Percentiles rank a stretch among this genome's conserved stretches.
These are phyloP conservation scores for Scaptomyza polygonia DNA, from an alignment of 2,888 invertebrate species.

Conservation along the genomic window DNA sequence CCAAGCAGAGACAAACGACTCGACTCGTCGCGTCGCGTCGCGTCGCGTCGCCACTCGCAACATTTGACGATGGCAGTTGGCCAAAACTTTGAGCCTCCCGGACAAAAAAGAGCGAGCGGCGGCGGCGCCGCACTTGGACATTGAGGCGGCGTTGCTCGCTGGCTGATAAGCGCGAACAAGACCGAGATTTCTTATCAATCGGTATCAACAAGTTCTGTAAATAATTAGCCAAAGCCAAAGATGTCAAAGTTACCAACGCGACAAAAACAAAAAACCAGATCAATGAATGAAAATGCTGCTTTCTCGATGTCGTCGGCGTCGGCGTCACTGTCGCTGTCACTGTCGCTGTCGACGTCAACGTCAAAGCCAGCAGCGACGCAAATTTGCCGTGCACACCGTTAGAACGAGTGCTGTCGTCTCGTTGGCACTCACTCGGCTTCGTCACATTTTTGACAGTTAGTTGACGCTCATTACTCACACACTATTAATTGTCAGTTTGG, in stretches of 20 bases:
- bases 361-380: slow-evolving; percentile 17
- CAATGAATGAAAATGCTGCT: slow-evolving; percentile 61
- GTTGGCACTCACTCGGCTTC: slow-evolving; percentile 25
- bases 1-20: slow-evolving; percentile 36
- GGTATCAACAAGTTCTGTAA: slow-evolving; percentile 52
- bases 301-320: too few relatives aligned
- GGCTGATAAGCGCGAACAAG: slow-evolving; percentile 49
- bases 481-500: slow-evolving; percentile 37
- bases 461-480: slow-evolving; percentile 54
- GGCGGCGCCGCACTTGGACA: slow-evolving; percentile 9
- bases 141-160: slow-evolving; percentile 9
- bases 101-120: neutral
- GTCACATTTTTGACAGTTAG: slow-evolving; percentile 50
- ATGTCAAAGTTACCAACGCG: slow-evolving; percentile 4
- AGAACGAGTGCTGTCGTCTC: slow-evolving; percentile 38
- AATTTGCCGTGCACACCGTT: slow-evolving; percentile 46
- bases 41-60: too few relatives aligned
- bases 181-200: slow-evolving; percentile 42
- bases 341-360: neutral
- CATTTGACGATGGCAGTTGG: slow-evolving; percentile 30
- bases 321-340: slow-evolving; percentile 2
- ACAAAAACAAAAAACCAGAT: slow-evolving; percentile 24
- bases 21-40: too few relatives aligned
- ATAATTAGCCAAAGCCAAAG: slow-evolving; percentile 16
- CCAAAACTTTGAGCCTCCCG: slow-evolving; percentile 37